These are phyloP conservation scores for Sprattus sprattus DNA, from an alignment of 2,113 vertebrate genomes.

Conservation along the genomic window DNA sequence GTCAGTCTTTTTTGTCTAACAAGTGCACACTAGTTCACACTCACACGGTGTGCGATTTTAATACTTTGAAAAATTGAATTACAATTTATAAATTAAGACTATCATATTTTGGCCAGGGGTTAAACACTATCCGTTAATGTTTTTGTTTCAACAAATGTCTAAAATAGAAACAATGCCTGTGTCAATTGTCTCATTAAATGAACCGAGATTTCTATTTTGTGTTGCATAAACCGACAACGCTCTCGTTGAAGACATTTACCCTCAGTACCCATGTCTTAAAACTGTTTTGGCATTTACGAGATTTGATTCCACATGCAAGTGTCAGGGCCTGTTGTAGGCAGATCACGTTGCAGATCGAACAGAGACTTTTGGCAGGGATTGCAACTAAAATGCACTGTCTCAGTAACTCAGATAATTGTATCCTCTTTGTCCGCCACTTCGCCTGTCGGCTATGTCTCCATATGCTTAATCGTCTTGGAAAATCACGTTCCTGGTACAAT, in stretches of 20 bases:
- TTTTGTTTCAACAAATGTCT: not conserved
- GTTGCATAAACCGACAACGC: not conserved
- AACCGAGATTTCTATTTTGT: not conserved
- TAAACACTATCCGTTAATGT: not conserved
- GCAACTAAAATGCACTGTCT: not conserved
- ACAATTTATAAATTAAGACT: not conserved
- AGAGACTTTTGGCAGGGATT: not conserved
- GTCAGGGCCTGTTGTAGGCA: not conserved
- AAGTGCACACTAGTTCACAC: not conserved
- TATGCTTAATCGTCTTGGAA: not conserved
- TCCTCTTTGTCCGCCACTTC: not conserved
- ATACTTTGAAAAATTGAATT: not conserved
- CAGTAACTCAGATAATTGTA: not conserved
- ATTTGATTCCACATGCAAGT: not conserved
- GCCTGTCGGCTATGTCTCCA: not conserved
- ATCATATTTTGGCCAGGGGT: not conserved
- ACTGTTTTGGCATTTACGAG: not conserved
- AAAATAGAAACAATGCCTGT: not conserved
- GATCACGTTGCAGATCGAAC: not conserved
- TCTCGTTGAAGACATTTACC: not conserved
- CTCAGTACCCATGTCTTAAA: not conserved
- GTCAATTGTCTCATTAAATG: not conserved
- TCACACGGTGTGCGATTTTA: not conserved
- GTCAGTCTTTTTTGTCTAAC: not conserved
- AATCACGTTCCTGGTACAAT: not conserved